phyloP scores from a whole-genome alignment of 2,113 vertebrate genomes.

The Antechinus flavipes region DNA sequence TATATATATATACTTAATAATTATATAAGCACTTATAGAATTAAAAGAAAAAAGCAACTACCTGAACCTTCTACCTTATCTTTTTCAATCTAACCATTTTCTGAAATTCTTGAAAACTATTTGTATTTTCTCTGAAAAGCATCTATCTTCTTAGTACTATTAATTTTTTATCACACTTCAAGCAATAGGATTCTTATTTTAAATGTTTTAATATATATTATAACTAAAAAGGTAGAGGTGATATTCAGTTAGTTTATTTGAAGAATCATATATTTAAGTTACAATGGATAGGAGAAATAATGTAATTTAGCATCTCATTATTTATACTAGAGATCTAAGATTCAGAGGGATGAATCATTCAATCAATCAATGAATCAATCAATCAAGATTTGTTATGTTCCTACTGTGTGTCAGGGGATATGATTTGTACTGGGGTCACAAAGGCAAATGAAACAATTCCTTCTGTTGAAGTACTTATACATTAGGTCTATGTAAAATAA shows the following conservation, averaged over 20 bases:
- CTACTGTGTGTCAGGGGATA: neutral
- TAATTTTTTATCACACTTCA: neutral
- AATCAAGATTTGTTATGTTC: neutral
- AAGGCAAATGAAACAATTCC: no score
- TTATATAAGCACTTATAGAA: neutral
- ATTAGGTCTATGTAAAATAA: no score
- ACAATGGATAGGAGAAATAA: neutral
- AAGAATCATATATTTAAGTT: neutral
- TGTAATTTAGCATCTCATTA: neutral
- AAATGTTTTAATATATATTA: neutral
- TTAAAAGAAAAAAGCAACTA: constrained; percentile 14
- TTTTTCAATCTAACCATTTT: constrained; percentile 12
- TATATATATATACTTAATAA: no score
- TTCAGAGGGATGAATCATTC: no score
- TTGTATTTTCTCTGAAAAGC: neutral
- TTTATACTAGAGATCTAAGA: no score
- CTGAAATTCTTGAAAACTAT: neutral
- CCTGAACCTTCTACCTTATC: neutral
- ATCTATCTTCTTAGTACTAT: neutral
- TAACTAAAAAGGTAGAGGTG: neutral
- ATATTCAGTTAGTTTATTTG: neutral
- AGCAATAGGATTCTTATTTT: constrained; percentile 39
- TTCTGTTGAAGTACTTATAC: no score
- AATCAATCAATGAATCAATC: no score
- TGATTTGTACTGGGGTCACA: no score